Conservation (phyloP, 2,113 vertebrate species). For the Anolis carolinensis region DNA sequence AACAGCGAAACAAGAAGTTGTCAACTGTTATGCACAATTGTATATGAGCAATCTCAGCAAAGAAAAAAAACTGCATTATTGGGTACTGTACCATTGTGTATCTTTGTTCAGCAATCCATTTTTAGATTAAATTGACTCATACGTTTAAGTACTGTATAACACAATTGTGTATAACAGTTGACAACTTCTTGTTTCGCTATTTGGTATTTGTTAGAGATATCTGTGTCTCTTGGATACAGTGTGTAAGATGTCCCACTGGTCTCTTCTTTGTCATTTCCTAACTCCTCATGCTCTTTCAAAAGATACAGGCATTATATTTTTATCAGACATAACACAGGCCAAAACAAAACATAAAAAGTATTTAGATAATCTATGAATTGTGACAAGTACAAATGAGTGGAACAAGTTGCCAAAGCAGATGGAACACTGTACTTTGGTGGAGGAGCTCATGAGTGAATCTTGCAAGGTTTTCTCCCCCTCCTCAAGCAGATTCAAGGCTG, state of each 20-base stretch:
- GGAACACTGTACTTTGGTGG: conserved; percentile 62
- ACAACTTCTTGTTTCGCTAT: too few relatives aligned
- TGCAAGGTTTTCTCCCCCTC: conserved; percentile 43
- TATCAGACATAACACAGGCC: conserved; percentile 54
- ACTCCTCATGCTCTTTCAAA: conserved; percentile 40
- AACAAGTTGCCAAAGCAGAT: conserved; percentile 74
- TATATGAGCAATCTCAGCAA: too few relatives aligned
- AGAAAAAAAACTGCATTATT: too few relatives aligned
- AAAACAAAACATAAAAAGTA: conserved; percentile 23
- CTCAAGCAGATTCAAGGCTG: conserved; percentile 60
- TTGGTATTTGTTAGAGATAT: too few relatives aligned
- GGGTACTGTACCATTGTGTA: too few relatives aligned
- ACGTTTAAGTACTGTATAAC: too few relatives aligned
- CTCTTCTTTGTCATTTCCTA: conserved; percentile 21
- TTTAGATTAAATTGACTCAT: too few relatives aligned
- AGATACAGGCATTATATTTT: conserved; percentile 62
- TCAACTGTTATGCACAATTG: too few relatives aligned
- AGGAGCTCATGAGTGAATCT: conserved; percentile 67
- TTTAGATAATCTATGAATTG: conserved; percentile 62
- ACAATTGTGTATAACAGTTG: too few relatives aligned
- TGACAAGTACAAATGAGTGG: conserved; percentile 67
- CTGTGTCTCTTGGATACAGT: conserved; percentile 39
- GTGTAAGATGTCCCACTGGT: conserved; percentile 5
- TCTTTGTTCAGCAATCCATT: too few relatives aligned
- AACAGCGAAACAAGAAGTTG: too few relatives aligned